Evolutionary conservation across 2,113 vertebrate species (phyloP).

Genomic region (Tragulus kanchil): DNA sequence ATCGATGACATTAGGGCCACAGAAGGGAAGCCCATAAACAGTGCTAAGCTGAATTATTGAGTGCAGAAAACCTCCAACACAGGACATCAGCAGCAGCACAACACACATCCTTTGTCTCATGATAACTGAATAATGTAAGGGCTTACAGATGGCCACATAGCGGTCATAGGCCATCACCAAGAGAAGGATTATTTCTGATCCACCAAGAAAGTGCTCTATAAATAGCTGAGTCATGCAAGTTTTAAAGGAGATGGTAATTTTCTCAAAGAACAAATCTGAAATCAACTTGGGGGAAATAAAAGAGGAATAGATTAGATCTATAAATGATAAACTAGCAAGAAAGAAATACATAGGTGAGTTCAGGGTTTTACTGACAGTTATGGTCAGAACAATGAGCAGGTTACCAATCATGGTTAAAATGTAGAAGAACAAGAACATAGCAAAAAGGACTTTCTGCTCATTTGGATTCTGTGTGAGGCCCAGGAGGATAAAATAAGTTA

Average conservation of each 20-base stretch:
- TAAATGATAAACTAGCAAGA: constrained; percentile 40
- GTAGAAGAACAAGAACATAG: neutral
- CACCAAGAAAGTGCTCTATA: constrained; percentile 54
- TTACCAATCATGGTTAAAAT: neutral
- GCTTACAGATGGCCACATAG: constrained; percentile 73
- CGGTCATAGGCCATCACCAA: constrained; percentile 70
- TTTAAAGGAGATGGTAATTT: constrained; percentile 6
- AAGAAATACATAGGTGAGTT: constrained; percentile 62
- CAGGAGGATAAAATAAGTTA: constrained; percentile 68
- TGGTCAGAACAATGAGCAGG: neutral
- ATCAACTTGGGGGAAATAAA: constrained; percentile 13
- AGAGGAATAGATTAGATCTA: constrained; percentile 26
- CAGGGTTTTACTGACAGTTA: neutral
- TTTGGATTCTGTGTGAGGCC: neutral
- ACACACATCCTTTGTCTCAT: neutral
- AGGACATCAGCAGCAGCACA: neutral
- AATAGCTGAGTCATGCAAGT: constrained; percentile 67
- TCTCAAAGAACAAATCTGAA: neutral
- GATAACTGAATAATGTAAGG: constrained; percentile 56
- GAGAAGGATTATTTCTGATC: constrained; percentile 62
- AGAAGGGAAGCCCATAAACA: neutral
- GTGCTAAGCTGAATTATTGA: neutral
- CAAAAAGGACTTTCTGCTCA: neutral
- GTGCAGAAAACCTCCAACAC: neutral
- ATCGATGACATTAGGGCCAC: neutral